Base-by-base conservation (phyloP, 2,888 invertebrate species). In the Fragum fragum region DNA sequence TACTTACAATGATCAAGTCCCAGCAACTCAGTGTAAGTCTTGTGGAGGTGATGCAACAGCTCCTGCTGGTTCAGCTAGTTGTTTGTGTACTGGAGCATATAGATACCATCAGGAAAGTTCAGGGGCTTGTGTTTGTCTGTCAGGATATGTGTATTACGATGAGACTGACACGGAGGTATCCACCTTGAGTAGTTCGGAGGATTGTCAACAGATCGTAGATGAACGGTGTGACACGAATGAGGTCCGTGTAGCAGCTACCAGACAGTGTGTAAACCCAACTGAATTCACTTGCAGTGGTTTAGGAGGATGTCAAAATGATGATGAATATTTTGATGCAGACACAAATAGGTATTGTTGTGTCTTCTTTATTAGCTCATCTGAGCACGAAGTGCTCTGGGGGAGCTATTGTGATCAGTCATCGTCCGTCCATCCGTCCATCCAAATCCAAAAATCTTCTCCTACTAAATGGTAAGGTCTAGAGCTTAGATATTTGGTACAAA, bases 61-160 rank as follows among this genome's bases (percentile, higher is more conserved):
- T 1, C 23, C 28, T 5, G 79, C 59, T 7, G 91, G 92, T 2
- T 83, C 90, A n/a, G 26, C 89, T 0, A 39, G 55, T 16, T 94
- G 94, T 79, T 78, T 83, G 2, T 94, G 94, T 79, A 75, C 72
- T 1, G 94, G 94, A 2, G 88, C 87, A 23, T 91, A 89, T 81
- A 88, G 94, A n/a, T 66, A 81, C 29, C 93, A 90, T 90, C 93
- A 93, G 83, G 73, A 85, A 16, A 91, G 91, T 0, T 88, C 87
- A 39, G 92, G 92, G 0, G 85, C 89, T 1, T 94, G 94, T 83
- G 85, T 89, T 0, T 94, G 93, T 72, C 39, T 79, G 68, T 76
- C 87, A 26, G 93, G 92, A 14, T 93, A 92, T 81, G 83, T 90
- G 42, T 93, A 89, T 84, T 94, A 91, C 80, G 89, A 94, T 79